phyloP scores from a whole-genome alignment of 64 coral and sea anemone species.

The Actinia tenebrosa region DNA sequence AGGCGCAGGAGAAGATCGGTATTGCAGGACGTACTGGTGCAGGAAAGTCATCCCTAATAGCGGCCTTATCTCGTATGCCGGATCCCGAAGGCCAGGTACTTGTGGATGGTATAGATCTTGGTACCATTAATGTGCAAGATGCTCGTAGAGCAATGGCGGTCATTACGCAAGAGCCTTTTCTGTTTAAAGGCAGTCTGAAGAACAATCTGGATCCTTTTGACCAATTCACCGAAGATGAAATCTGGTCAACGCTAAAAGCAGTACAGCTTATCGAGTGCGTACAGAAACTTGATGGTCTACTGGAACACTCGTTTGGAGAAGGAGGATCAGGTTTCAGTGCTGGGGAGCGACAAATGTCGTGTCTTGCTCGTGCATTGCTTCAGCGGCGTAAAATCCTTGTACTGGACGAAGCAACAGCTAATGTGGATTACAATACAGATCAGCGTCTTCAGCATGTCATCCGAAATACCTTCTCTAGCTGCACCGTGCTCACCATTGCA shows the following conservation, averaged over 20 bases:
- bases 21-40: constrained; percentile 46
- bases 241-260: constrained; percentile 37
- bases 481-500: background rate
- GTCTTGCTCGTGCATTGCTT: background rate
- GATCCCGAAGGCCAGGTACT: constrained; percentile 38
- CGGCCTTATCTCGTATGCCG: constrained; percentile 49
- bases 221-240: background rate
- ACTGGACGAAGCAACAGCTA: background rate
- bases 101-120: background rate
- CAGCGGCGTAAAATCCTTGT: constrained; percentile 28
- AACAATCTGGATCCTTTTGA: no score
- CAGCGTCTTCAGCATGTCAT: background rate
- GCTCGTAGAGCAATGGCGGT: constrained; percentile 39
- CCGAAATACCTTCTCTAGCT: background rate
- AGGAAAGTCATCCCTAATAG: constrained; percentile 44
- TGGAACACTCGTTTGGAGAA: constrained; percentile 36
- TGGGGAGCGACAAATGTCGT: constrained; percentile 35
- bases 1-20: background rate
- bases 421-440: constrained; percentile 13
- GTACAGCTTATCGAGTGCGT: constrained; percentile 28
- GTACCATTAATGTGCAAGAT: background rate
- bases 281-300: constrained; percentile 12
- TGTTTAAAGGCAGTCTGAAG: constrained; percentile 27
- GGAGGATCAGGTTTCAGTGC: constrained; percentile 32
- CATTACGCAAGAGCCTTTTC: constrained; percentile 50